Conservation (phyloP, 2,888 invertebrate genomes). For the Cancer borealis region DNA sequence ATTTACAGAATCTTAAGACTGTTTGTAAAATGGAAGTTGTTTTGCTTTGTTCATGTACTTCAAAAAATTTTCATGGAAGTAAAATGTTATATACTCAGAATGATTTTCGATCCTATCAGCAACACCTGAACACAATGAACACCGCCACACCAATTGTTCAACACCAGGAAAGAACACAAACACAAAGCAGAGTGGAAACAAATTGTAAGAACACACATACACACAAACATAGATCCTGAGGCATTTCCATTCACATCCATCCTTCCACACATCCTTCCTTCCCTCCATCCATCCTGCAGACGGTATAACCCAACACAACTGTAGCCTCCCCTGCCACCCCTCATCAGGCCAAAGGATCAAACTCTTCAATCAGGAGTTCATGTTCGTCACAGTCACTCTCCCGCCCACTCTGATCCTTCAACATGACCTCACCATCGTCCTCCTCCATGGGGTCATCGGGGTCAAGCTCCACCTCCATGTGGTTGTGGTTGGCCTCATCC, state of each 20-base stretch:
- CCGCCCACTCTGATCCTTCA: constrained; percentile 10
- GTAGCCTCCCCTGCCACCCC: no score
- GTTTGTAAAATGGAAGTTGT: background rate
- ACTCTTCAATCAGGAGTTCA: constrained; percentile 55
- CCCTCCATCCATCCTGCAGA: background rate
- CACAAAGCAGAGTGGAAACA: background rate
- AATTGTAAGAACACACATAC: background rate
- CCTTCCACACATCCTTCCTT: background rate
- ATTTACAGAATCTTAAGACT: background rate
- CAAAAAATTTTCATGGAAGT: background rate
- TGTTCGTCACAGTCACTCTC: constrained; percentile 64
- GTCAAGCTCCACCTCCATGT: constrained; percentile 69
- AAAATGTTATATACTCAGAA: background rate
- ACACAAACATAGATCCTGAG: background rate
- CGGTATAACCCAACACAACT: background rate
- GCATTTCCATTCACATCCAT: background rate
- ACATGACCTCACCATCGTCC: constrained; percentile 44
- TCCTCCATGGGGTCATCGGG: constrained; percentile 63
- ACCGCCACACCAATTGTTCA: background rate
- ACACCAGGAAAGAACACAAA: background rate
- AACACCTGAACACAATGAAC: background rate
- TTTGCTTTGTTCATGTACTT: background rate
- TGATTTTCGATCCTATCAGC: background rate
- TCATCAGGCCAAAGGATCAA: constrained; percentile 56
- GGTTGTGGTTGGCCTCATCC: background rate